These are phyloP conservation scores for Eretmocerus hayati DNA, from an alignment of 2,888 invertebrate species.

Conservation along the genomic window DNA sequence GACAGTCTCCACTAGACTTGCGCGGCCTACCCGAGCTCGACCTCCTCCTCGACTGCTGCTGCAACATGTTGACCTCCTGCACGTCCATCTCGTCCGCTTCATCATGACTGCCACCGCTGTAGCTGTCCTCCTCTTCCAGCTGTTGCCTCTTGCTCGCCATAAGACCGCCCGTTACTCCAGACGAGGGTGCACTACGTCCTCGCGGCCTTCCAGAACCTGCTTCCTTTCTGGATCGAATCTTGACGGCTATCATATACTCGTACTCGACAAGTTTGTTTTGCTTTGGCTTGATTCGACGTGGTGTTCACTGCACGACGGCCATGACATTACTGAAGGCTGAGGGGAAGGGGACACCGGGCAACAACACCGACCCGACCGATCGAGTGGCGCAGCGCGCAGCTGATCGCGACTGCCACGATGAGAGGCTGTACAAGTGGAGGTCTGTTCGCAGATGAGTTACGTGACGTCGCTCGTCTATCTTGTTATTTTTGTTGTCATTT, in stretches of 20 bases:
- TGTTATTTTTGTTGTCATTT: too few species aligned
- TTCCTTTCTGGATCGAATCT: too few species aligned
- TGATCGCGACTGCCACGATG: not conserved
- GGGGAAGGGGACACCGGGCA: not conserved
- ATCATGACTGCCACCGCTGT: too few species aligned
- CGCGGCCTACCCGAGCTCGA: too few species aligned
- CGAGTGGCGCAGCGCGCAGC: not conserved
- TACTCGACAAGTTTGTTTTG: too few species aligned
- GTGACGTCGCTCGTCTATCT: not conserved
- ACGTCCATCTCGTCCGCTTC: not conserved
- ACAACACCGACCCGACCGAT: not conserved
- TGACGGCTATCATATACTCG: too few species aligned
- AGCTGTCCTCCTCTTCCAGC: too few species aligned
- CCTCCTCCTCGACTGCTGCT: not conserved
- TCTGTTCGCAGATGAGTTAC: not conserved
- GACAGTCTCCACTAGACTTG: too few species aligned
- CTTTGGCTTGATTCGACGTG: not conserved
- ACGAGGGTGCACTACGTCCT: too few species aligned
- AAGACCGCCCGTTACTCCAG: too few species aligned
- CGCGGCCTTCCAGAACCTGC: too few species aligned
- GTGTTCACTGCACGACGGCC: slow-evolving; percentile 3
- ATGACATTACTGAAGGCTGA: not conserved
- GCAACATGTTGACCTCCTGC: slow-evolving; percentile 15
- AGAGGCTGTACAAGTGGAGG: too few species aligned
- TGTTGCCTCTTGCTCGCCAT: not conserved